Conservation (phyloP, 2,888 invertebrate genomes). For the Campoplex nolae region DNA sequence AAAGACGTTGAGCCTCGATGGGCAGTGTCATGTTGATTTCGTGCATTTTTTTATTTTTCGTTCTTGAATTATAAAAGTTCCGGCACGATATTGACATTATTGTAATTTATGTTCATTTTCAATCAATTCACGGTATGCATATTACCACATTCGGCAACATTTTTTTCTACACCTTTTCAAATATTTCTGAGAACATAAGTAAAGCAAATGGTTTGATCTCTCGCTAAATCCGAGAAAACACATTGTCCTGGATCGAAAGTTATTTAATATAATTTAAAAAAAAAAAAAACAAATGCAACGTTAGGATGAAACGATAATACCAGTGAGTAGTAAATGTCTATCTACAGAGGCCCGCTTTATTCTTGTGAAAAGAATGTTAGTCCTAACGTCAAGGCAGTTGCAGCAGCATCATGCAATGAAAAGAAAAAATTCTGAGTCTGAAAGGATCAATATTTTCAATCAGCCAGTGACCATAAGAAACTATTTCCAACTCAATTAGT, state of each 20-base stretch:
- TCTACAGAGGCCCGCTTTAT: constrained; percentile 79
- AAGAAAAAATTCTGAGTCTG: not conserved
- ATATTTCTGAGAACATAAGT: not conserved
- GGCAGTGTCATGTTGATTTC: constrained; percentile 72
- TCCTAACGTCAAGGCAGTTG: constrained; percentile 37
- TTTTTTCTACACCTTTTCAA: not conserved
- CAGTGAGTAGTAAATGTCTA: constrained; percentile 75
- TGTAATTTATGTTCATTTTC: not conserved
- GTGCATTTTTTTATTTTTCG: constrained; percentile 22
- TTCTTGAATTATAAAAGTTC: not conserved
- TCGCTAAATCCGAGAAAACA: not conserved
- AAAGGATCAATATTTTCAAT: not conserved
- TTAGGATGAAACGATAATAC: constrained; percentile 61
- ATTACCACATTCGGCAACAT: constrained; percentile 21
- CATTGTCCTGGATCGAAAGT: constrained; percentile 25
- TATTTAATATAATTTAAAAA: constrained; percentile 16
- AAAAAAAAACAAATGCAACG: constrained; percentile 43
- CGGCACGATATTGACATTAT: not conserved
- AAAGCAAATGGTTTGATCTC: constrained; percentile 20
- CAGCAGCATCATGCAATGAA: constrained; percentile 3
- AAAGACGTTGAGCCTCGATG: constrained; percentile 66
- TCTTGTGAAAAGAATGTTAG: constrained; percentile 63
- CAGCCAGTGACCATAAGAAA: not conserved
- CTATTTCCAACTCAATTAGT: not conserved
- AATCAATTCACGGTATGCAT: constrained; percentile 61